Evolutionary conservation across 2,797 vertebrate species (phyloP).

Genomic region (Hipposideros larvatus): DNA sequence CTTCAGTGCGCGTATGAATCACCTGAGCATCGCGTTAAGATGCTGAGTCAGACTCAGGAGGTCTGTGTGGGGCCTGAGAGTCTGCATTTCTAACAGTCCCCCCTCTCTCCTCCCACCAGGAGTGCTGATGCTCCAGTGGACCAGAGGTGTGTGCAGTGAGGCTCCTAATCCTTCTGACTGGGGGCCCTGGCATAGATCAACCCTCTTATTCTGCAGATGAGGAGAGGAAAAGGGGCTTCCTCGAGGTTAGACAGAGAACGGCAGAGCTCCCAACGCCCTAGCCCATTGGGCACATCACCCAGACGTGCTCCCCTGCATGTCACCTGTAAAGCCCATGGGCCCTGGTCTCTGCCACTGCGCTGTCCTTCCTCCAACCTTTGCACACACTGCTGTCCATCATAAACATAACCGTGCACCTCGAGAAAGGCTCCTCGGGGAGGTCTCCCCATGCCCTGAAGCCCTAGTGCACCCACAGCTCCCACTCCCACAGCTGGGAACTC

Average conservation of each 20-base stretch:
- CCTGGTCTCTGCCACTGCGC: background rate
- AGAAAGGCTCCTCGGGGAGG: background rate
- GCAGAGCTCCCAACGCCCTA: background rate
- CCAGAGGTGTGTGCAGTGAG: background rate
- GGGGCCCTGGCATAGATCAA: background rate
- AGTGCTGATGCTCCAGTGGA: background rate
- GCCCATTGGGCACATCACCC: background rate
- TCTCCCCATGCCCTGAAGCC: background rate
- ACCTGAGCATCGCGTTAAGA: background rate
- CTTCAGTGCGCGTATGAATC: background rate
- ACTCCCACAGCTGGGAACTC: background rate
- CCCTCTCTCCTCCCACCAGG: background rate
- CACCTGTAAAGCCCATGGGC: accelerated
- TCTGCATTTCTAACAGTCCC: background rate
- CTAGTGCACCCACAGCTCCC: background rate
- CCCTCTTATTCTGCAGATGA: background rate
- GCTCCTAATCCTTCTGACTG: background rate
- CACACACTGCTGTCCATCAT: background rate
- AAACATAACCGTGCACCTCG: background rate
- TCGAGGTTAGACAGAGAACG: background rate
- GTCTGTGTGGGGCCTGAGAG: background rate
- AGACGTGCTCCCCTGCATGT: background rate
- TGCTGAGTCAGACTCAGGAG: background rate
- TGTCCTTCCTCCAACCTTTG: background rate
- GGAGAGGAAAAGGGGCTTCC: background rate